These are phyloP conservation scores for Catamblyrhynchus diadema DNA, from an alignment of 2,797 vertebrate genomes.

Conservation along the genomic window DNA sequence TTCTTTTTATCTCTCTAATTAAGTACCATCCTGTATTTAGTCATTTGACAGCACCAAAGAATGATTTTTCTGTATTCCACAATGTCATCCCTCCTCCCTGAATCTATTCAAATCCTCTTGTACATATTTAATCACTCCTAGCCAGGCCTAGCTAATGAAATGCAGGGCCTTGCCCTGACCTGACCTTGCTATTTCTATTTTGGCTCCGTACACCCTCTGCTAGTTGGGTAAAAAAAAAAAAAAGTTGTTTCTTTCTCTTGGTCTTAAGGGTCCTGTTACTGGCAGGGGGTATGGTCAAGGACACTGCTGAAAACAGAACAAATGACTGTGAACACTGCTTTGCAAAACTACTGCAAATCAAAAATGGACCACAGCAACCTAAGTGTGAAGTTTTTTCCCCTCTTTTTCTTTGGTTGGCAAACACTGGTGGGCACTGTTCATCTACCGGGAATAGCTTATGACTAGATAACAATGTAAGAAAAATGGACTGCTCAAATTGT, in stretches of 20 bases:
- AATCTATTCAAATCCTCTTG: constrained; percentile 71
- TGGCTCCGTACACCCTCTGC: constrained; percentile 73
- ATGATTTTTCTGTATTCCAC: constrained; percentile 72
- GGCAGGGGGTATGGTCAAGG: constrained; percentile 61
- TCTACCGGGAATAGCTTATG: not conserved
- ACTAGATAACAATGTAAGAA: not conserved
- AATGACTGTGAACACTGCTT: constrained; percentile 46
- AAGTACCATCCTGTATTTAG: constrained; percentile 57
- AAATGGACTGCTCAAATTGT: not conserved
- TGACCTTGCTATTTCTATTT: constrained; percentile 79
- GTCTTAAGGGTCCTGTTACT: constrained; percentile 69
- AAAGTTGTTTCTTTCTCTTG: constrained; percentile 64
- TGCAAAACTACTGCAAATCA: constrained; percentile 62
- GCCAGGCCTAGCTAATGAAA: constrained; percentile 75
- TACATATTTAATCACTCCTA: constrained; percentile 74
- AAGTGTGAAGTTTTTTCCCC: not conserved
- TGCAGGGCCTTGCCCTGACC: constrained; percentile 74
- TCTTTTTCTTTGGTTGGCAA: not conserved
- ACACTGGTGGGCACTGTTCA: not conserved
- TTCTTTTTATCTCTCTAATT: constrained; percentile 68
- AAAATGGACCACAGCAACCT: not conserved
- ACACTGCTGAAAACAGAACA: constrained; percentile 59
- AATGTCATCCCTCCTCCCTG: constrained; percentile 62
- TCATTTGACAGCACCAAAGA: constrained; percentile 64
- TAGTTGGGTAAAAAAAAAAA: constrained; percentile 60